phyloP scores from a whole-genome alignment of 1,140 invertebrate species.

The Aphelenchoides fujianensis region DNA sequence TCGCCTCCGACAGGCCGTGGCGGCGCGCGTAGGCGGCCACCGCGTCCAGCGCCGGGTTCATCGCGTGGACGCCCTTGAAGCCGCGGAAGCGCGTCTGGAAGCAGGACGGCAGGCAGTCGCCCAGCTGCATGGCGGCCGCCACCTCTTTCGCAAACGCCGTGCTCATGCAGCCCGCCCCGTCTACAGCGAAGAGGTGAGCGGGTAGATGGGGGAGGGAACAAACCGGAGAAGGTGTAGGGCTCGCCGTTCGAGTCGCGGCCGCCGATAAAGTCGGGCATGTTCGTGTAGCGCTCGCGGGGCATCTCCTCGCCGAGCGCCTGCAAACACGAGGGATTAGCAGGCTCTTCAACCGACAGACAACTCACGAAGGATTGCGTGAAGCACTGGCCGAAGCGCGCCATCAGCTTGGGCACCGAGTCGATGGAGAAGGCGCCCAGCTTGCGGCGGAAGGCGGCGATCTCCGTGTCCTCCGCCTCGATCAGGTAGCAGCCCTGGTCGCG shows the following conservation, averaged over 20 bases:
- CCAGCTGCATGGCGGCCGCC: slow-evolving; percentile 28
- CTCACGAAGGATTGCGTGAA: slow-evolving; percentile 49
- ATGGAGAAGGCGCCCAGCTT: slow-evolving; percentile 37
- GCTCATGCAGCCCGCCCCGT: slow-evolving; percentile 47
- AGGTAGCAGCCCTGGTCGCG: slow-evolving; percentile 53
- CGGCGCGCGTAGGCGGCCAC: slow-evolving; percentile 32
- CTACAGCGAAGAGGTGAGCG: background rate
- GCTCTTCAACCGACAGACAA: background rate
- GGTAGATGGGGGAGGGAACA: background rate
- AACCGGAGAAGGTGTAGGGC: slow-evolving; percentile 47
- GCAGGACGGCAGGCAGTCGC: slow-evolving; percentile 39
- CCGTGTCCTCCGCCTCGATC: slow-evolving; percentile 36
- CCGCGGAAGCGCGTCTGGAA: slow-evolving; percentile 48
- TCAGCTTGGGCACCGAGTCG: slow-evolving; percentile 49
- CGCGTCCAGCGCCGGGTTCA: slow-evolving; percentile 38
- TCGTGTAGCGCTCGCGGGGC: slow-evolving; percentile 28
- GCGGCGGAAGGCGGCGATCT: slow-evolving; percentile 26
- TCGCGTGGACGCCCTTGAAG: slow-evolving; percentile 43
- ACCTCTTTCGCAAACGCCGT: slow-evolving; percentile 35
- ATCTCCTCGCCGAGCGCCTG: slow-evolving; percentile 20
- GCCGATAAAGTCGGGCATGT: slow-evolving; percentile 30
- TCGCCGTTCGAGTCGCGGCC: slow-evolving; percentile 36
- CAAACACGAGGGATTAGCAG: too few species aligned
- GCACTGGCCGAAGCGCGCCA: slow-evolving; percentile 51
- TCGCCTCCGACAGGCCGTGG: slow-evolving; percentile 21